Evolutionary conservation across 2,888 invertebrate genomes (phyloP), one percentile per base, ranked within the genome.

Genomic region (Trichogramma dendrolimi): DNA sequence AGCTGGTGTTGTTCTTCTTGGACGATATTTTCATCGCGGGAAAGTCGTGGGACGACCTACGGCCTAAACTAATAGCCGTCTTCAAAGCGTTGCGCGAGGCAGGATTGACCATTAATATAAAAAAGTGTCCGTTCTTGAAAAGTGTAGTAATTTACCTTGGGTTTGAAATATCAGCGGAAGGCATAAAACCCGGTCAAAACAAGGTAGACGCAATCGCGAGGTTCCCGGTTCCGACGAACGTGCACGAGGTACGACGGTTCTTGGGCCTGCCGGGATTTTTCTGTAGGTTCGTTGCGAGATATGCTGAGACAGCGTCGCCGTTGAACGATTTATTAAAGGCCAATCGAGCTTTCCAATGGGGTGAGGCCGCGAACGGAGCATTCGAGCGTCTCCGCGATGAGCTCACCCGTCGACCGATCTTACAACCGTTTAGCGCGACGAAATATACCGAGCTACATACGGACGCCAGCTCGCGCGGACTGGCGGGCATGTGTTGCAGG

Each of bases 101-200:
- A 0, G 66, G 69, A 0, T 57, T 75, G 10, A 75, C 71, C 0
- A 52, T 77, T 4, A 73, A 73, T 48, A 53, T 71, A 2, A 54
- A 14, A 0, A 74, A 76, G 61, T 73, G 72, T 54, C 52, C 63
- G 7, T 72, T 75, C 61, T 69, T 67, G 2, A 53, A 62, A 10
- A 48, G 49, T 5, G 50, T 69, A 43, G 65, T 77, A 0, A 60
- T 69, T 11, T 73, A 70, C 53, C 64, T 76, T 10, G 75, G 76
- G 3, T 72, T 70, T 59, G 55, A 41, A n/a, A 60, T 67, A 6
- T 50, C 58, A 1, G 48, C 47, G 10, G 47, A 41, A 4, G 60
- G 61, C 4, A 59, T 67, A 27, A 51, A 53, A 39, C 63, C 69
- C 1, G 66, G 68, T 43, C 57, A 43, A 50, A 60, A 4, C 61